These are phyloP conservation scores for Scaptodrosophila lebanonensis DNA, from an alignment of 1,140 invertebrate species.

Conservation along the genomic window DNA sequence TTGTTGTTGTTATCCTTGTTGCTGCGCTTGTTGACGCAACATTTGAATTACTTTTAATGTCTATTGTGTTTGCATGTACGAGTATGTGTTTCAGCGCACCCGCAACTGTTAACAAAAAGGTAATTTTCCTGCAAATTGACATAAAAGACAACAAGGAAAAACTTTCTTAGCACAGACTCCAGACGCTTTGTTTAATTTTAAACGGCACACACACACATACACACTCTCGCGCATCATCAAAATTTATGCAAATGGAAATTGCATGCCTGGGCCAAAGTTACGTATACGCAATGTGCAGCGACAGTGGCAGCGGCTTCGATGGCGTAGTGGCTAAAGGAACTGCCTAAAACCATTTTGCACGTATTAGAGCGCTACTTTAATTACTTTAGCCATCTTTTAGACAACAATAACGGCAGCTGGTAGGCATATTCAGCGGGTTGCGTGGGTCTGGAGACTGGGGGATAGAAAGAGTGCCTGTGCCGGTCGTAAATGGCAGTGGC, in stretches of 20 bases:
- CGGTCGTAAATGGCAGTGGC: not conserved
- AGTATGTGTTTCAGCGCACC: conserved; percentile 11
- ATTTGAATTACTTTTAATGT: conserved; percentile 70
- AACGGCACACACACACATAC: conserved; percentile 9
- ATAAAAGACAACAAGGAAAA: conserved; percentile 61
- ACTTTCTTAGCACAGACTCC: conserved; percentile 30
- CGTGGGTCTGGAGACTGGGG: conserved; percentile 16
- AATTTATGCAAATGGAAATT: conserved; percentile 73
- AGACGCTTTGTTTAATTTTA: conserved; percentile 48
- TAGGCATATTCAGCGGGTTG: conserved; percentile 31
- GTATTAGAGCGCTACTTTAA: conserved; percentile 61
- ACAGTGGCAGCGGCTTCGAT: not conserved
- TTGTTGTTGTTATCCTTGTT: conserved; percentile 11
- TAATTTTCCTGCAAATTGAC: conserved; percentile 69
- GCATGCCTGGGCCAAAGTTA: conserved; percentile 36
- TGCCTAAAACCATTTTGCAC: conserved; percentile 63
- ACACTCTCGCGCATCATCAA: conserved; percentile 17
- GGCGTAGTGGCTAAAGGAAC: too few species aligned
- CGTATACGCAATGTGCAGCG: conserved; percentile 55
- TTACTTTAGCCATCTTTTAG: conserved; percentile 58
- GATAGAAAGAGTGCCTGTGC: not conserved
- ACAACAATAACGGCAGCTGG: conserved; percentile 49
- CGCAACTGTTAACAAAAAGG: conserved; percentile 66
- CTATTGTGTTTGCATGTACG: conserved; percentile 1
- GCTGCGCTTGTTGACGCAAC: conserved; percentile 10